A percentile compares a stretch with the other conserved stretches of the same genome.
phyloP scores from a whole-genome alignment of 2,113 vertebrate genomes.

The rabbit (Oryctolagus cuniculus) region DNA sequence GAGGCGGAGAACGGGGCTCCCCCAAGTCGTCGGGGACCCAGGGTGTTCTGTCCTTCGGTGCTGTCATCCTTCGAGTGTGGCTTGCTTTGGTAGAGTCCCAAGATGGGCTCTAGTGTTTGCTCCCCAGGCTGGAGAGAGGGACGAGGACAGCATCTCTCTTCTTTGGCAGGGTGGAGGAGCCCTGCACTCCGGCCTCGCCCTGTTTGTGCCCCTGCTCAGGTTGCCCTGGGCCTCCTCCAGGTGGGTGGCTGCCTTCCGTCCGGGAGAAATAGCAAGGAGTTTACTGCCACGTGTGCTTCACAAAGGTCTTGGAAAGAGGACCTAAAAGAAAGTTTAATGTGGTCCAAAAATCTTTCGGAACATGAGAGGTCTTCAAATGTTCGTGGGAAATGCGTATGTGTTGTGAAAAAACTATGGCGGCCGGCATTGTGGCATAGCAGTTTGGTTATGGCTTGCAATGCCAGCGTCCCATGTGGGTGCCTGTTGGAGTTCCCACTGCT shows the following conservation, averaged over 20 bases:
- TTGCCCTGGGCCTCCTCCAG: neutral
- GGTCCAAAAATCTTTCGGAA: too few relatives aligned
- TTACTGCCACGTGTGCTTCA: neutral
- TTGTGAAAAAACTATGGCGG: too few relatives aligned
- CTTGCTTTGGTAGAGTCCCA: constrained; percentile 37
- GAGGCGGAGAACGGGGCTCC: constrained; percentile 5
- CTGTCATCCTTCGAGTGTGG: neutral
- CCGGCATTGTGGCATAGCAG: too few relatives aligned
- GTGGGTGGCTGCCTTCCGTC: neutral
- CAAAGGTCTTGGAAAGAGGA: too few relatives aligned
- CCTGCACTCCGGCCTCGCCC: neutral
- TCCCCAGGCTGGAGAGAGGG: neutral
- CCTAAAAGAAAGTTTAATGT: too few relatives aligned
- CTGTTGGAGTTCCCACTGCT: too few relatives aligned
- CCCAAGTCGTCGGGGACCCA: neutral
- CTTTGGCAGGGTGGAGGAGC: neutral
- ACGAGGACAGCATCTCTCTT: neutral
- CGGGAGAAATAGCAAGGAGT: neutral
- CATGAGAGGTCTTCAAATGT: too few relatives aligned
- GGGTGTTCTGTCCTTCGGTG: neutral
- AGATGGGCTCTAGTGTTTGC: neutral
- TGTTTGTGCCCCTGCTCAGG: neutral
- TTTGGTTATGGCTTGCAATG: too few relatives aligned
- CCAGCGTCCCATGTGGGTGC: too few relatives aligned
- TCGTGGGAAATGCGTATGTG: too few relatives aligned